Evolutionary conservation across 2,888 invertebrate genomes (phyloP).

Genomic region (Nemoura dubitans): DNA sequence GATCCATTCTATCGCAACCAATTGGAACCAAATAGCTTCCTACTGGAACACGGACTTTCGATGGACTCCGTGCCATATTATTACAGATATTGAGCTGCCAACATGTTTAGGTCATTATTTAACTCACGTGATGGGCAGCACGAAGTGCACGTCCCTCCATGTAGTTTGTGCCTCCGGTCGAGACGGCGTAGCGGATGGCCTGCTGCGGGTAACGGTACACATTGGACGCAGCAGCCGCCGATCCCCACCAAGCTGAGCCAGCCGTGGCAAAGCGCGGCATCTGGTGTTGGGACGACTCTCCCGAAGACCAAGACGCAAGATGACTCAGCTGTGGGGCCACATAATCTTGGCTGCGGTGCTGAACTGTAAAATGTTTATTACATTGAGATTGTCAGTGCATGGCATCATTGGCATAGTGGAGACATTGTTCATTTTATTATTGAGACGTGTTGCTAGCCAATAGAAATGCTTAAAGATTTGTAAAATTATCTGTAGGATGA

Average conservation of each 20-base stretch:
- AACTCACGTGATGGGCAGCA: neutral
- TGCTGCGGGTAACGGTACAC: slow-evolving; percentile 24
- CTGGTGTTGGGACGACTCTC: neutral
- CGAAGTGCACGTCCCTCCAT: slow-evolving; percentile 17
- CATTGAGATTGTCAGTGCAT: neutral
- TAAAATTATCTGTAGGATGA: no score
- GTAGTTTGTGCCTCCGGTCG: neutral
- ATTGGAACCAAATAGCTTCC: no score
- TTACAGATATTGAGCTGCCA: no score
- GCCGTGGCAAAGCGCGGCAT: neutral
- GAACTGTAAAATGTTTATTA: neutral
- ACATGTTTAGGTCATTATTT: no score
- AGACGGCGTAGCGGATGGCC: neutral
- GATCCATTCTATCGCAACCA: no score
- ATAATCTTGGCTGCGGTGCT: neutral
- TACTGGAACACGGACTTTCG: no score
- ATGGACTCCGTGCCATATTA: no score
- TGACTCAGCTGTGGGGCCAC: neutral
- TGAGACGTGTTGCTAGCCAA: neutral
- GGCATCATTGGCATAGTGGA: neutral
- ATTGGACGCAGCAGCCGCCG: neutral
- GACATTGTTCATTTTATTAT: neutral
- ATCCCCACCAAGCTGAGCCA: neutral
- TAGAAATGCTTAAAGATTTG: neutral
- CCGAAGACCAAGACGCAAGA: neutral